Percentiles rank a stretch among this genome's conserved stretches.
These are phyloP conservation scores for Romanogobio albipinnatus DNA, from an alignment of 2,113 vertebrate species.

Conservation along the genomic window DNA sequence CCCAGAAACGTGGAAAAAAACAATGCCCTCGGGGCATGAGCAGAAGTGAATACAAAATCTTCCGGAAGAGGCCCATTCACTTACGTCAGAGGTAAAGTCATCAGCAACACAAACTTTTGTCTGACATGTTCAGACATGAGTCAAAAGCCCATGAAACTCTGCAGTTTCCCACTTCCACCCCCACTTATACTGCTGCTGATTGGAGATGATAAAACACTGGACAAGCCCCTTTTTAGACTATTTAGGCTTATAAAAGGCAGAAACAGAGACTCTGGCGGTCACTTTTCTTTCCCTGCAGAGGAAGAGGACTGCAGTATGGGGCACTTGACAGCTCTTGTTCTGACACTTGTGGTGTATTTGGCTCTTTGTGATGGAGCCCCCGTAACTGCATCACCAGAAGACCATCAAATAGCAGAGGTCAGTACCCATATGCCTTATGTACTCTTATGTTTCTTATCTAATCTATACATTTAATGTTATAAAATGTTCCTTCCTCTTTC, in stretches of 20 bases:
- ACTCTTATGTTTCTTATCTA: too few species aligned
- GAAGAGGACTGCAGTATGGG: conserved; percentile 40
- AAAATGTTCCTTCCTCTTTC: neutral
- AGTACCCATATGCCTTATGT: neutral
- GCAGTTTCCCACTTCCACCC: neutral
- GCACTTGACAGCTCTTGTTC: neutral
- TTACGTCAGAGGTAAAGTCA: neutral
- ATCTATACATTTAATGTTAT: too few species aligned
- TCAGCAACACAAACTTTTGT: neutral
- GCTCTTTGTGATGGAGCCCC: conserved; percentile 59
- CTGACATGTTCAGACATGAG: conserved; percentile 17
- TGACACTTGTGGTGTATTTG: conserved; percentile 44
- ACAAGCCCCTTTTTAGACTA: neutral
- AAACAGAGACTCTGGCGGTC: neutral
- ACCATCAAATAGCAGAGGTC: conserved; percentile 66
- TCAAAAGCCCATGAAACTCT: neutral
- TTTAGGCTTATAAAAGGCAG: neutral
- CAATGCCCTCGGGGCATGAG: neutral
- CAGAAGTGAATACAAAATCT: neutral
- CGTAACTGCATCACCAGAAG: conserved; percentile 39
- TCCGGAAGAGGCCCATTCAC: neutral
- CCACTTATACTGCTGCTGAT: neutral
- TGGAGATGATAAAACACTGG: neutral
- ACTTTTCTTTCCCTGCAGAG: conserved; percentile 27
- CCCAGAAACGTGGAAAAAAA: neutral